A percentile compares a stretch with the other conserved stretches of the same genome.
phyloP scores from a whole-genome alignment of 2,888 invertebrate species.

The Phaedon cochleariae region DNA sequence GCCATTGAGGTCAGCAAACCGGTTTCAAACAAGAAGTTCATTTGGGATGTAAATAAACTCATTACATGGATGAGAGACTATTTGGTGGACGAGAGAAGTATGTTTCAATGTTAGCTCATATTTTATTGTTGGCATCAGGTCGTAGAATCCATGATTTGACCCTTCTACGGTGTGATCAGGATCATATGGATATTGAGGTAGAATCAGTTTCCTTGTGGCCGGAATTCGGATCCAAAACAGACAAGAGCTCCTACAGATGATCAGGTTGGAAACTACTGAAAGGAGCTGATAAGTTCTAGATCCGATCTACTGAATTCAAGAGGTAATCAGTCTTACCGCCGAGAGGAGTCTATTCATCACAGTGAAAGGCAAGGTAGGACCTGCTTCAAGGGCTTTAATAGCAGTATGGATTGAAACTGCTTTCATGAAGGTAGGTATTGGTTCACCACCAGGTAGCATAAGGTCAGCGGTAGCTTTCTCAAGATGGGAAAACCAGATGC shows the following conservation, averaged over 20 bases:
- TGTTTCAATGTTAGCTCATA: slow-evolving; percentile 9
- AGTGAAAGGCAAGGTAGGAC: slow-evolving; percentile 1
- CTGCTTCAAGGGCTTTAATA: slow-evolving; percentile 20
- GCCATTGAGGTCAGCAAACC: neutral
- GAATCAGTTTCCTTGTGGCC: neutral
- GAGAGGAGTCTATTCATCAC: slow-evolving; percentile 20
- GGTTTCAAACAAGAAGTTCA: neutral
- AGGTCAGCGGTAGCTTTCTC: slow-evolving; percentile 2
- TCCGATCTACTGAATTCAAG: neutral
- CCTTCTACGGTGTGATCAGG: neutral
- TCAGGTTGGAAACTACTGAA: slow-evolving; percentile 10
- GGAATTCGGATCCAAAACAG: no score
- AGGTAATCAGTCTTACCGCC: neutral
- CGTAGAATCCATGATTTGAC: slow-evolving; percentile 18
- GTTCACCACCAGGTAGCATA: neutral
- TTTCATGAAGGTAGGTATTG: neutral
- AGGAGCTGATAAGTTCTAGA: neutral
- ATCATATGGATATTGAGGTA: no score
- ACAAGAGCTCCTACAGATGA: no score
- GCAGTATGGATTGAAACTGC: slow-evolving; percentile 16
- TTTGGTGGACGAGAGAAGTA: slow-evolving; percentile 4
- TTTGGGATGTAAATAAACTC: neutral
- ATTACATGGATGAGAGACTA: slow-evolving; percentile 6
- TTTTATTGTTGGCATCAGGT: slow-evolving; percentile 7
- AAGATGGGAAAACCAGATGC: neutral